These are phyloP conservation scores for Drosophila yakuba DNA, from an alignment of 1,140 invertebrate species.

Conservation along the genomic window DNA sequence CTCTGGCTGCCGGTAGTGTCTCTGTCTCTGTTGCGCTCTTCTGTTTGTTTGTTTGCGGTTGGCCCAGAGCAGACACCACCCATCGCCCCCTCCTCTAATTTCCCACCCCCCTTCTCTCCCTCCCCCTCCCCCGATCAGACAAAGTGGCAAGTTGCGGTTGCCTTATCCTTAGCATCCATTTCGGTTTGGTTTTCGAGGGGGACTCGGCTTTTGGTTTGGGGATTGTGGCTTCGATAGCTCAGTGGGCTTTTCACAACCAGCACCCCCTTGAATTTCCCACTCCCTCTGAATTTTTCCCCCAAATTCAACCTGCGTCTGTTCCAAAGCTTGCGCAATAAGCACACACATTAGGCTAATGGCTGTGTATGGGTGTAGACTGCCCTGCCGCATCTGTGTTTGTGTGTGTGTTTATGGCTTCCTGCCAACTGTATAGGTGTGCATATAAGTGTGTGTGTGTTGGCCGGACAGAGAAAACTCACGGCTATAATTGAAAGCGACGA, in stretches of 20 bases:
- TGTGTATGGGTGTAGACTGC: slow-evolving; percentile 41
- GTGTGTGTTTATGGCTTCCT: slow-evolving; percentile 18
- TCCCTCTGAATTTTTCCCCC: neutral
- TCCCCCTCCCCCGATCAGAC: slow-evolving; percentile 11
- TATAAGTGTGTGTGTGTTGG: slow-evolving; percentile 37
- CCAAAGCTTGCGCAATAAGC: slow-evolving; percentile 81
- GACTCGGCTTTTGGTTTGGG: neutral
- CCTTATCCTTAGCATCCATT: slow-evolving; percentile 32
- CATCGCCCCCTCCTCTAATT: neutral
- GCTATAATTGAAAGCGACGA: slow-evolving; percentile 65
- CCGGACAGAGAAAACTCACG: slow-evolving; percentile 54
- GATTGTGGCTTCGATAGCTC: slow-evolving; percentile 2
- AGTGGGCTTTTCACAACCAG: neutral
- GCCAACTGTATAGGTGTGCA: slow-evolving; percentile 10
- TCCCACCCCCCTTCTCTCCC: neutral
- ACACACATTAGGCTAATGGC: slow-evolving; percentile 81
- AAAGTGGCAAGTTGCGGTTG: slow-evolving; percentile 51
- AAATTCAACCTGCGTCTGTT: slow-evolving; percentile 57
- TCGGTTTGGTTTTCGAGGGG: neutral
- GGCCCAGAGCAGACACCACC: slow-evolving; percentile 21
- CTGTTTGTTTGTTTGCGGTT: slow-evolving; percentile 55
- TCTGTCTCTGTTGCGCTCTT: slow-evolving; percentile 29
- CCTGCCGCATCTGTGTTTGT: slow-evolving; percentile 4
- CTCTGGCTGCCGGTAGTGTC: slow-evolving; percentile 16
- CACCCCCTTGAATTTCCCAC: too few relatives aligned